Evolutionary conservation across 2,888 invertebrate species (phyloP).

Genomic region (Brachylomia viminalis): DNA sequence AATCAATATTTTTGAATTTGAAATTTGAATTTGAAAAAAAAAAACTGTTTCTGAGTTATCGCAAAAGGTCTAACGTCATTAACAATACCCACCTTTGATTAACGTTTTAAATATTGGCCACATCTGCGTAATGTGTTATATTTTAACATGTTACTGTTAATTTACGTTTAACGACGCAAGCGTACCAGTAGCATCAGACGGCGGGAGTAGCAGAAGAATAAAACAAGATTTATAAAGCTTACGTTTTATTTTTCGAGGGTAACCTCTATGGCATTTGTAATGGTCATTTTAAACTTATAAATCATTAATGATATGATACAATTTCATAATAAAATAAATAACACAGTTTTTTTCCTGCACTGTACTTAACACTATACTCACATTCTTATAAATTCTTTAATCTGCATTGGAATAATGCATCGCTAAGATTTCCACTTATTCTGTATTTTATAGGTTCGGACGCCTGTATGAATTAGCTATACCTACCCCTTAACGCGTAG

Average conservation of each 20-base stretch:
- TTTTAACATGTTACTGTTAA: neutral
- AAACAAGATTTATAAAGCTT: constrained; percentile 64
- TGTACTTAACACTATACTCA: constrained; percentile 60
- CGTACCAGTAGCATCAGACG: neutral
- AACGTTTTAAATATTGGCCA: too few species aligned
- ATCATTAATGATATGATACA: constrained; percentile 65
- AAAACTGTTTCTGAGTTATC: neutral
- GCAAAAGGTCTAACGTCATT: neutral
- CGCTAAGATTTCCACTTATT: constrained; percentile 8
- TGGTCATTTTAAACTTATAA: constrained; percentile 70
- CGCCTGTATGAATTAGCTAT: neutral
- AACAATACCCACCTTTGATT: neutral
- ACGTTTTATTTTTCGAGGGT: constrained; percentile 81
- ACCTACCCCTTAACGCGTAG: neutral
- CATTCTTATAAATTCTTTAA: constrained; percentile 46
- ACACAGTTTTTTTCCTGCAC: constrained; percentile 75
- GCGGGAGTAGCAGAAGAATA: constrained; percentile 27
- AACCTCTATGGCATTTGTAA: constrained; percentile 86
- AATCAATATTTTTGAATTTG: too few species aligned
- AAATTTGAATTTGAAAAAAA: too few species aligned
- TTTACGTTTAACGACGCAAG: neutral
- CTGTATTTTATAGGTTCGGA: constrained; percentile 1
- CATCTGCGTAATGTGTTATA: neutral
- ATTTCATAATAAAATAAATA: constrained; percentile 76
- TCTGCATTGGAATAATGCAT: constrained; percentile 62